phyloP scores from a whole-genome alignment of 2,113 vertebrate species.

The Cairina moschata region DNA sequence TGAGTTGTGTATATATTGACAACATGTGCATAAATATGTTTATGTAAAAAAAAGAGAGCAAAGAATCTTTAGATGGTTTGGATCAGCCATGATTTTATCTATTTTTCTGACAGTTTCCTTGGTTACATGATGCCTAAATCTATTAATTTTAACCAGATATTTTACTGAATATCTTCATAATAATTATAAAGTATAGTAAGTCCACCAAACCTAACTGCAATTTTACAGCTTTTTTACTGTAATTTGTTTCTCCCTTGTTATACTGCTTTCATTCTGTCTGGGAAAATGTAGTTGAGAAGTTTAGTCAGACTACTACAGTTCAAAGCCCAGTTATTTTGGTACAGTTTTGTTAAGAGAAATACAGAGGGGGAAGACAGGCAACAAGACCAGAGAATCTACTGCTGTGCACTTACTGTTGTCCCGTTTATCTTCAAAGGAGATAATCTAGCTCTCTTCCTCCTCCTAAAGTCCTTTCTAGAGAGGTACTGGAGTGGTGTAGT shows the following conservation, averaged over 20 bases:
- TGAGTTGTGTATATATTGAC: neutral
- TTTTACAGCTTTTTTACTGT: neutral
- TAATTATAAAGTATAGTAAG: neutral
- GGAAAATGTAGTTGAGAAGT: neutral
- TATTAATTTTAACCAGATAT: neutral
- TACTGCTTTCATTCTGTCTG: neutral
- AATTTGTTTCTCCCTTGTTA: neutral
- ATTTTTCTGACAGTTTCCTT: neutral
- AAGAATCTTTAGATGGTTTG: neutral
- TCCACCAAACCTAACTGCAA: neutral
- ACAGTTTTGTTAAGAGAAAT: accelerated
- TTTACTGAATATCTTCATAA: neutral
- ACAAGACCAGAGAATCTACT: neutral
- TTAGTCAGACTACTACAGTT: neutral
- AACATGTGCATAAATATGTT: neutral
- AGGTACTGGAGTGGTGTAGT: neutral
- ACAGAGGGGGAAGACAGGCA: neutral
- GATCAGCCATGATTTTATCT: neutral
- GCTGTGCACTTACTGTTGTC: neutral
- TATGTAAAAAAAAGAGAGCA: neutral
- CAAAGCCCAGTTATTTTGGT: neutral
- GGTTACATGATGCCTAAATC: neutral
- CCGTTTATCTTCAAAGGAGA: neutral
- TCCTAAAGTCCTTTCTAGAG: neutral
- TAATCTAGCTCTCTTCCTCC: neutral